A percentile compares a stretch with the other conserved stretches of the same genome.
Conservation (phyloP, 30 jellyfish, hydroid and myxozoan species). For the Aurelia sp. region DNA sequence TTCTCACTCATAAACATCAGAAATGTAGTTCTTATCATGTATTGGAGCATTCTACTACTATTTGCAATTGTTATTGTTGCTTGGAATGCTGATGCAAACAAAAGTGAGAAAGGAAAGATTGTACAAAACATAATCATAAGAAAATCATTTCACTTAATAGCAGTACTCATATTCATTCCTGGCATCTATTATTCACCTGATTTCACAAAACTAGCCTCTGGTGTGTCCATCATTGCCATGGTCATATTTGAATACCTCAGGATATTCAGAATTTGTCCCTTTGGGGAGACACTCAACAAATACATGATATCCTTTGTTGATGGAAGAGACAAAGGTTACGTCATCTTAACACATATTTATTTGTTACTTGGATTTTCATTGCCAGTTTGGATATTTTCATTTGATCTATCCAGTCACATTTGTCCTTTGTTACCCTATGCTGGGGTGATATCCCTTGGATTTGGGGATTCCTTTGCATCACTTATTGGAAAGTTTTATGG, state of each 20-base stretch:
- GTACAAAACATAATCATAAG: constrained; percentile 76
- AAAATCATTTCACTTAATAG: constrained; percentile 85
- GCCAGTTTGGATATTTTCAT: constrained; percentile 83
- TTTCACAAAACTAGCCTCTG: constrained; percentile 56
- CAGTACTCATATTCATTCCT: constrained; percentile 65
- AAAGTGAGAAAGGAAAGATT: neutral
- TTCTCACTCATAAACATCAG: neutral
- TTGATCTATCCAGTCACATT: neutral
- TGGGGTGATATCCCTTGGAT: constrained; percentile 90
- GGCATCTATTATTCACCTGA: constrained; percentile 61
- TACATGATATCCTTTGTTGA: constrained; percentile 78
- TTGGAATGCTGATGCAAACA: constrained; percentile 64
- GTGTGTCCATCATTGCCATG: constrained; percentile 57
- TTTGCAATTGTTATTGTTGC: constrained; percentile 60
- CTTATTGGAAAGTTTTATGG: constrained; percentile 86
- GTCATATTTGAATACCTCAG: constrained; percentile 73
- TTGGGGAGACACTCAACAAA: constrained; percentile 50
- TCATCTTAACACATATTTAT: constrained; percentile 84
- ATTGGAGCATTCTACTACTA: constrained; percentile 56
- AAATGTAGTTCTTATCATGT: constrained; percentile 8
- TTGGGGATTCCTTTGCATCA: constrained; percentile 98
- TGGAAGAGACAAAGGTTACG: constrained; percentile 81
- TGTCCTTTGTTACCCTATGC: constrained; percentile 48
- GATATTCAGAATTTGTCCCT: constrained; percentile 51
- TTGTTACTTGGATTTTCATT: constrained; percentile 78